Evolutionary conservation across 1,140 invertebrate species (phyloP), one percentile per base, ranked within the genome.

Genomic region (Lerema accius): DNA sequence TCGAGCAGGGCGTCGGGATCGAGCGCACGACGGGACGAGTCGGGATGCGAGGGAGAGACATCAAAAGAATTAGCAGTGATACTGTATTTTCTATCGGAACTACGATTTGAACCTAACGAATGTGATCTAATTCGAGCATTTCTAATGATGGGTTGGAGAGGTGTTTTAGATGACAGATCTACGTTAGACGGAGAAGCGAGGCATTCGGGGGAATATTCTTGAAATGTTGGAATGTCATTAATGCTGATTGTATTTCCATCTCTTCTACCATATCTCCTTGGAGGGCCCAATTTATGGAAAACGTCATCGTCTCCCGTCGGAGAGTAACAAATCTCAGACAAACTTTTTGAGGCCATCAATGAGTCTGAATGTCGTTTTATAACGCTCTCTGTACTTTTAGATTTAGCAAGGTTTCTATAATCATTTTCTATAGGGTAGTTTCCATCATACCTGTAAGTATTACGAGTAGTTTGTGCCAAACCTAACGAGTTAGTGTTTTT

Each of bases 21-120:
- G 74, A 78, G 80, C 76, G 65, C 83, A 76, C 82, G 84, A 78
- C 75, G 80, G 69, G 74, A 74, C 78, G 84, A 87, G 80, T 73
- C 84, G 74, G 77, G 77, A 69, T 84, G 82, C 67, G 80, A 67
- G 69, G 89, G 81, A 81, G 86, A 89, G 70, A 91, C 82, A 89
- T 84, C 82, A 84, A 88, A 75, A 82, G 80, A 83, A 81, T 89
- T 91, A 91, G 89, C 89, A 70, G 86, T 77, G 66, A 72, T 80
- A 84, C 83, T 76, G 67, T 77, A 74, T 71, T 84, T 73, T 72
- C 71, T 66, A 67, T 84, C 79, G 80, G 84, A 71, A 76, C 78
- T 76, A 59, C 82, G 58, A 45, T 64, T 71, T 67, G 76, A 66
- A 69, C 73, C 70, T 72, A 80, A 67, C 69, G 76, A 80, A 73